Evolutionary conservation across 2,888 invertebrate species (phyloP).

Genomic region (Hyalella azteca): DNA sequence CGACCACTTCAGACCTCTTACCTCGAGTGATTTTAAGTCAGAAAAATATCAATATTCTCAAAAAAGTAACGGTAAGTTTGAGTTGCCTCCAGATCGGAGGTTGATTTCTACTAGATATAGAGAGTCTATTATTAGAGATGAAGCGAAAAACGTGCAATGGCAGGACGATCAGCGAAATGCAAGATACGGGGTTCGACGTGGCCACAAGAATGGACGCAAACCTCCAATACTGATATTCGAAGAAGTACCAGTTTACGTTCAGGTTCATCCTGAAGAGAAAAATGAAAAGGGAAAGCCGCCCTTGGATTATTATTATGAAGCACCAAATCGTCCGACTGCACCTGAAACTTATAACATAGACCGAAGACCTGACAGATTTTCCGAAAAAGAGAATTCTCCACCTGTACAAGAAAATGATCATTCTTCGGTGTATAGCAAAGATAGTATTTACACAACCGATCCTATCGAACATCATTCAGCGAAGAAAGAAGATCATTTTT

Average conservation of each 20-base stretch:
- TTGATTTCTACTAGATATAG: too few species aligned
- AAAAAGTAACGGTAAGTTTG: too few species aligned
- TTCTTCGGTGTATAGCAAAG: neutral
- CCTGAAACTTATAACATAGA: neutral
- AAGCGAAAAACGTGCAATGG: too few species aligned
- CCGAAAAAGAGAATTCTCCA: neutral
- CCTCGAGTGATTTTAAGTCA: neutral
- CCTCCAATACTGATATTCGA: slow-evolving; percentile 31
- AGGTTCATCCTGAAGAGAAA: neutral
- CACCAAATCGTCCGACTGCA: neutral
- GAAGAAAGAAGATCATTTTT: neutral
- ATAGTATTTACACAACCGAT: slow-evolving; percentile 6
- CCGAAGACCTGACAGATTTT: neutral
- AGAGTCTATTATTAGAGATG: too few species aligned
- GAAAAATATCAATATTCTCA: too few species aligned
- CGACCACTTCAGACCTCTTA: neutral
- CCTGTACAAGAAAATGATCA: neutral
- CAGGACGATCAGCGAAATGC: too few species aligned
- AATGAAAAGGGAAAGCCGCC: neutral
- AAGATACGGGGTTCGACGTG: too few species aligned
- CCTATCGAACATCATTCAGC: neutral
- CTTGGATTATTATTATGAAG: neutral
- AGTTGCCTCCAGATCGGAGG: too few species aligned
- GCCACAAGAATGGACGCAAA: neutral
- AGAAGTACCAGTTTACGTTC: slow-evolving; percentile 12